Evolutionary conservation across 2,888 invertebrate genomes (phyloP).

Genomic region (Daptonema setosum): DNA sequence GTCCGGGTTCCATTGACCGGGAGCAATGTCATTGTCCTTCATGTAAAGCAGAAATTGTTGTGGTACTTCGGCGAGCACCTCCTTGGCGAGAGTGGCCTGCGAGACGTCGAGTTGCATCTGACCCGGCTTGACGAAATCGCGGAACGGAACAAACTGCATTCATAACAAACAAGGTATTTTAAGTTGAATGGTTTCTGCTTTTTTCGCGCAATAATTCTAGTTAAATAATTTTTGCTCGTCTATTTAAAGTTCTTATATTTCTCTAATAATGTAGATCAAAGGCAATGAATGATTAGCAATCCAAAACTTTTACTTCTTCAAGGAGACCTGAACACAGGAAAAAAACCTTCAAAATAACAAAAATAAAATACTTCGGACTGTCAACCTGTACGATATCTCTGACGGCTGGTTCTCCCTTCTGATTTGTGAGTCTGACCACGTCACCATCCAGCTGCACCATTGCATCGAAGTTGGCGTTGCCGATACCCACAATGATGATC

Average conservation of each 20-base stretch:
- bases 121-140: slow-evolving; percentile 8
- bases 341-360: too few species aligned
- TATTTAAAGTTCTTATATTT: too few species aligned
- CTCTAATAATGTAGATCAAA: too few species aligned
- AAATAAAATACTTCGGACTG: too few species aligned
- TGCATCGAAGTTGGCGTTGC: slow-evolving; percentile 24
- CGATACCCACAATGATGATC: slow-evolving; percentile 34
- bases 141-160: slow-evolving; percentile 4
- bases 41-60: slow-evolving; percentile 5
- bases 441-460: slow-evolving; percentile 42
- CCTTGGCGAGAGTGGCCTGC: slow-evolving; percentile 29
- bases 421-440: slow-evolving; percentile 27
- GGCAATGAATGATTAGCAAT: too few species aligned
- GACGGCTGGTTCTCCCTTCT: slow-evolving; percentile 30
- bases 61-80: slow-evolving; percentile 37
- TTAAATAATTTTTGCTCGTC: too few species aligned
- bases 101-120: slow-evolving; percentile 26
- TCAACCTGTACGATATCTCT: slow-evolving; percentile 39
- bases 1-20: slow-evolving; percentile 1
- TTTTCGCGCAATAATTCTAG: too few species aligned
- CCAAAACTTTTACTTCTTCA: too few species aligned
- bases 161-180: too few species aligned
- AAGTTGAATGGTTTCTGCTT: too few species aligned
- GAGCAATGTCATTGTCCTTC: slow-evolving; percentile 3
- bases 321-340: too few species aligned